Evolutionary conservation across 1,140 invertebrate species (phyloP).

Genomic region (Orchesella cincta): DNA sequence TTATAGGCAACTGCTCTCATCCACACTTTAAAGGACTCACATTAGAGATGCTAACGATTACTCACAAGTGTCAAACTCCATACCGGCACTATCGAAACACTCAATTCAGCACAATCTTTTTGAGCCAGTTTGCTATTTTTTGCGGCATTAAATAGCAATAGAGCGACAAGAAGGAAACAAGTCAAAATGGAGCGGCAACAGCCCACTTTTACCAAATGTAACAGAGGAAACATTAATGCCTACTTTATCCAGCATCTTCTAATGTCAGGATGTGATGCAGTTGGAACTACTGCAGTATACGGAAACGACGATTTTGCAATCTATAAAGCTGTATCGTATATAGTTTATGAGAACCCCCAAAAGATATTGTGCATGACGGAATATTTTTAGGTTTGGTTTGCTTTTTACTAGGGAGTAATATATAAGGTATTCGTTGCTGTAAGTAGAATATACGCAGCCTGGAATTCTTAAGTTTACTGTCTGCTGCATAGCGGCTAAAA

Average conservation of each 20-base stretch:
- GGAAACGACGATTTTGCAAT: not conserved
- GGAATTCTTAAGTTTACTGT: not conserved
- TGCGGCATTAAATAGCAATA: too few species aligned
- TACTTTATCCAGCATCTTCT: too few species aligned
- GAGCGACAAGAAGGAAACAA: too few species aligned
- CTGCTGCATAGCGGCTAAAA: not conserved
- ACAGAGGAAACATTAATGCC: not conserved
- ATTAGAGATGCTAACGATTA: not conserved
- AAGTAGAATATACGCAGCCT: too few species aligned
- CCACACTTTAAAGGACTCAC: not conserved
- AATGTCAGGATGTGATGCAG: too few species aligned
- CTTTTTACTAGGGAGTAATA: not conserved
- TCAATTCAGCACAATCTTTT: not conserved
- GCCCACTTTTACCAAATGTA: not conserved
- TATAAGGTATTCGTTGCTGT: too few species aligned
- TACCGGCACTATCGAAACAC: not conserved
- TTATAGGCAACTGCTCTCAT: not conserved
- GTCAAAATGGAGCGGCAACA: too few species aligned
- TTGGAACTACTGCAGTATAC: not conserved
- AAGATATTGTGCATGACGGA: not conserved
- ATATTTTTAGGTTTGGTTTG: constrained; percentile 17
- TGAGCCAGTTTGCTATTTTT: too few species aligned
- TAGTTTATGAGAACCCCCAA: not conserved
- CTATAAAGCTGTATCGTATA: not conserved
- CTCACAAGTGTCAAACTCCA: not conserved